These are phyloP conservation scores for Napeogenes sylphis DNA, from an alignment of 2,888 invertebrate genomes.

Conservation along the genomic window DNA sequence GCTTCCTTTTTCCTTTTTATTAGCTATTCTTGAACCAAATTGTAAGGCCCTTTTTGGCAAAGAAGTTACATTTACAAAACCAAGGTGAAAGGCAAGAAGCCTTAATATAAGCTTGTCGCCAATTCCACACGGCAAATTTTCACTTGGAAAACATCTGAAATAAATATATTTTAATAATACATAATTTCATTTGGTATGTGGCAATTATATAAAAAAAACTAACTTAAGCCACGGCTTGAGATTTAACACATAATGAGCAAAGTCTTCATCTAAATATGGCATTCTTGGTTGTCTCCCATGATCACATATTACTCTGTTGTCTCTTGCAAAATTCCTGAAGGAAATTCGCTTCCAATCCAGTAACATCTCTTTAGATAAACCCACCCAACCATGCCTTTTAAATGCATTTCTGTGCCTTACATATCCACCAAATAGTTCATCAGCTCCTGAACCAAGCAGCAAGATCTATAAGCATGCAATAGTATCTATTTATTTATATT, in stretches of 20 bases:
- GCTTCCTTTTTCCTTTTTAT: conserved; percentile 91
- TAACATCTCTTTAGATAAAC: conserved; percentile 80
- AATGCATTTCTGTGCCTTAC: conserved; percentile 88
- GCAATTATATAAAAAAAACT: conserved; percentile 27
- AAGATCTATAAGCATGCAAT: conserved; percentile 77
- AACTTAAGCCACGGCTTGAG: conserved; percentile 84
- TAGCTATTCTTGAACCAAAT: conserved; percentile 97
- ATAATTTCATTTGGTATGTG: not conserved
- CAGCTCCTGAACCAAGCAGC: conserved; percentile 95
- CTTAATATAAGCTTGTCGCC: conserved; percentile 97
- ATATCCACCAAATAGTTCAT: conserved; percentile 98
- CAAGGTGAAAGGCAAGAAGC: conserved; percentile 82
- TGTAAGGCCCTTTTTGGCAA: conserved; percentile 96
- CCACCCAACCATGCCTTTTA: conserved; percentile 75
- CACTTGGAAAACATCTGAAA: conserved; percentile 78
- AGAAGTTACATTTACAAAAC: conserved; percentile 79
- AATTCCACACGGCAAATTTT: conserved; percentile 82
- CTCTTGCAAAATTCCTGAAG: conserved; percentile 93
- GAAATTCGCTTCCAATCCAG: conserved; percentile 92
- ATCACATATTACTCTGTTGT: conserved; percentile 94
- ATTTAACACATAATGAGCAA: conserved; percentile 80
- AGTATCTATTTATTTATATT: conserved; percentile 5
- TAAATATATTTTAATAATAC: not conserved
- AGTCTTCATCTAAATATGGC: conserved; percentile 86
- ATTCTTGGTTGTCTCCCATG: conserved; percentile 90